A percentile compares a stretch with the other conserved stretches of the same genome.
Conservation (phyloP, 2,888 invertebrate genomes). For the Aphidius colemani region DNA sequence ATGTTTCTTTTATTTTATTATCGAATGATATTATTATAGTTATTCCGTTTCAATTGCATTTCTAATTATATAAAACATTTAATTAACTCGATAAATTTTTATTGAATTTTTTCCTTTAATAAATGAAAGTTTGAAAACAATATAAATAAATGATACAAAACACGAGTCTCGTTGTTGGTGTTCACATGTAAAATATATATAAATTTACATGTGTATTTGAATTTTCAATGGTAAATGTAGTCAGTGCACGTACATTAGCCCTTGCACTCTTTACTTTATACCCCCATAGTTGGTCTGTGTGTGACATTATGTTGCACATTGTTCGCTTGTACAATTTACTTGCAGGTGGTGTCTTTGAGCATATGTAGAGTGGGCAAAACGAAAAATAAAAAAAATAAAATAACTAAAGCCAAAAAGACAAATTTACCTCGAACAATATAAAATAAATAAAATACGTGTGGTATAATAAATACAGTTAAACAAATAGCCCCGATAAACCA, state of each 20-base stretch:
- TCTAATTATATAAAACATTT: too few species aligned
- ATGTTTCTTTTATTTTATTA: not conserved
- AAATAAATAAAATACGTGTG: too few species aligned
- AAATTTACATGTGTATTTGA: slow-evolving; percentile 4
- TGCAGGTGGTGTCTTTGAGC: slow-evolving; percentile 28
- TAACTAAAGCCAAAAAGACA: not conserved
- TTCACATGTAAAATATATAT: not conserved
- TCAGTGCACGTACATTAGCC: slow-evolving; percentile 21
- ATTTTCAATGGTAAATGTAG: slow-evolving; percentile 17
- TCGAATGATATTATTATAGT: too few species aligned
- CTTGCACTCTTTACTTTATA: too few species aligned
- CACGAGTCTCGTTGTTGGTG: not conserved
- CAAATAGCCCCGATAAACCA: slow-evolving; percentile 21
- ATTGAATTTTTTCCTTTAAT: not conserved
- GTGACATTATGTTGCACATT: slow-evolving; percentile 29
- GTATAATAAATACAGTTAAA: too few species aligned
- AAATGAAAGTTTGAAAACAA: not conserved
- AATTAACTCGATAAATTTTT: not conserved
- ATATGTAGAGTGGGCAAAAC: slow-evolving; percentile 6
- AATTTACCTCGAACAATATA: too few species aligned
- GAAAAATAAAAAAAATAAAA: slow-evolving; percentile 1
- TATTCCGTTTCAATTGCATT: not conserved
- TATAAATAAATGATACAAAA: not conserved
- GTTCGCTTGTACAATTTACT: slow-evolving; percentile 28
- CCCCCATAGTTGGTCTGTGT: slow-evolving; percentile 12